phyloP scores from a whole-genome alignment of 53 echinoderm and acorn worm species.

The Actinopyga echinites region DNA sequence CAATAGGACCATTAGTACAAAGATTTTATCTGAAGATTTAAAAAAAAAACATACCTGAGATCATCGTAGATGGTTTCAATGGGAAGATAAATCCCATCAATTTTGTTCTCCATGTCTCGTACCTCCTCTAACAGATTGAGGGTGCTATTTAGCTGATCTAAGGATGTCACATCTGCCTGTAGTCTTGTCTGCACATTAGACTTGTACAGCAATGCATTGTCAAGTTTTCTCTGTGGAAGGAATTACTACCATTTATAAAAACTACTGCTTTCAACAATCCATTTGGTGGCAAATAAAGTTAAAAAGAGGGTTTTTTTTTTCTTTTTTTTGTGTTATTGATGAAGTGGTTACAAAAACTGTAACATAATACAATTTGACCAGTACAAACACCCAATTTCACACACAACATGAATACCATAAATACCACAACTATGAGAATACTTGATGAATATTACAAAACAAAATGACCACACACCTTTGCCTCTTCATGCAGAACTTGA shows the following conservation, averaged over 20 bases:
- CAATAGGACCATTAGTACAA: too few species aligned
- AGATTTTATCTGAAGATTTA: too few species aligned
- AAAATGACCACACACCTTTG: conserved; percentile 63
- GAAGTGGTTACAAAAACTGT: too few species aligned
- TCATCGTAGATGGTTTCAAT: conserved; percentile 97
- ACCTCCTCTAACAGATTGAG: conserved; percentile 96
- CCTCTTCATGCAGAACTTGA: conserved; percentile 91
- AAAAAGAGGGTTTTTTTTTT: too few species aligned
- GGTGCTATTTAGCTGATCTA: conserved; percentile 94
- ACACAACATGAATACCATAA: neutral
- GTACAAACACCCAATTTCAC: neutral
- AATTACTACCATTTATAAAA: neutral
- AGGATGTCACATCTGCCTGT: conserved; percentile 82
- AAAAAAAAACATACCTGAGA: conserved; percentile 70
- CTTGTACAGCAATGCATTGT: conserved; percentile 91
- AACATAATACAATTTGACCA: too few species aligned
- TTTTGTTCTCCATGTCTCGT: conserved; percentile 99
- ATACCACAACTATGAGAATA: too few species aligned
- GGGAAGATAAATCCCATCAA: conserved; percentile 96
- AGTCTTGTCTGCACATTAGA: conserved; percentile 69
- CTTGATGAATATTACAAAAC: too few species aligned
- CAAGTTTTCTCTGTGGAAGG: conserved; percentile 73
- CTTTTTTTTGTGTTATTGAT: too few species aligned
- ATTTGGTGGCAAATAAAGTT: neutral
- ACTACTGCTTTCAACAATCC: neutral